Evolutionary conservation across 2,113 vertebrate genomes (phyloP), one percentile per base, ranked within the genome.

Genomic region (Etia nguti): DNA sequence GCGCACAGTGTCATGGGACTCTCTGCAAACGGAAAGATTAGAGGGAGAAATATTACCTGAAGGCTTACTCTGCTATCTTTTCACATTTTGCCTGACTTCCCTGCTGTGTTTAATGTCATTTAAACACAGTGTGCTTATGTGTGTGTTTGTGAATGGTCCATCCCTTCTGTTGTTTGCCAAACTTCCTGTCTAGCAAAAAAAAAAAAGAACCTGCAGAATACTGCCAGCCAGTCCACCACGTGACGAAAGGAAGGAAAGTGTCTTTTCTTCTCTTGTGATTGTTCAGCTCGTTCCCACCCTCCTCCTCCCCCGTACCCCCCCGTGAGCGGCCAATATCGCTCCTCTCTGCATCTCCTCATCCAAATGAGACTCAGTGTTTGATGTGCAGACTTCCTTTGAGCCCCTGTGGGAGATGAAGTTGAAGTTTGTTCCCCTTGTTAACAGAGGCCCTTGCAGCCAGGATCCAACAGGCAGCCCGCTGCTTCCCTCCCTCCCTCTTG

Each of bases 1-100:
- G 81, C 10, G 18, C 18, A 4, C 10, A 22, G 88, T 79, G 87
- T 93, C 90, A 65, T 77, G 94, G 93, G 94, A 93, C 81, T 68
- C 83, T 91, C 93, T 94, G 94, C 90, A 89, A 91, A 92, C 24
- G 54, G 84, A 88, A 62, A 95, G 94, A 95, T 95, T 94, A 94
- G 85, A 10, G 36, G 73, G 83, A 82, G 87, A 88, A 91, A 92
- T 87, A 86, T 92, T 80, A 93, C 86, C 90, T 88, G 60, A 81
- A 89, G 89, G 90, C 77, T 93, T 90, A 86, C 41, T 56, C 88
- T 34, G 85, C 83, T 85, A 88, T 92, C 92, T 88, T 75, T 79
- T 50, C 83, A 62, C n/a, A 26, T 84, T 86, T 55, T 15, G 86
- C 46, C 65, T 15, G 79, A 84, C 84, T 88, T 85, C 73, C 82